Percentiles rank a stretch among this genome's conserved stretches.
phyloP scores from a whole-genome alignment of 2,888 invertebrate genomes.

The Tricholauxania praeusta region DNA sequence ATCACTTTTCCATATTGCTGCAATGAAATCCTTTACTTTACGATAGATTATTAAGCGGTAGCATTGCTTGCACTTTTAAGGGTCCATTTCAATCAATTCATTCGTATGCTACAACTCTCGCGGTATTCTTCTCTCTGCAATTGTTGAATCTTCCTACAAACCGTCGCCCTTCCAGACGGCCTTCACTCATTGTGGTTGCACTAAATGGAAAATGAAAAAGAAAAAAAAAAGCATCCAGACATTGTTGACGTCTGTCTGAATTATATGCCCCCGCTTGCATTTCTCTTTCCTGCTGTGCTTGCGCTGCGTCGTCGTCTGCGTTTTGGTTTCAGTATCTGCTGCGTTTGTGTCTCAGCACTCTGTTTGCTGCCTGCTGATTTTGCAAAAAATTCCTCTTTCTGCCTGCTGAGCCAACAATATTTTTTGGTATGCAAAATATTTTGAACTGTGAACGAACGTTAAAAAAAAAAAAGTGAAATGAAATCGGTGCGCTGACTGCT shows the following conservation, averaged over 20 bases:
- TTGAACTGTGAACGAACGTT: neutral
- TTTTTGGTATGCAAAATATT: conserved; percentile 30
- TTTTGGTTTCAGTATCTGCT: neutral
- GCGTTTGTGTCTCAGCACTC: neutral
- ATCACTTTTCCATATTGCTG: too few species aligned
- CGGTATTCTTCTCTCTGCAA: too few species aligned
- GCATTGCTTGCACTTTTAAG: too few species aligned
- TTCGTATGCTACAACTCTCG: too few species aligned
- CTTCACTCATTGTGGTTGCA: conserved; percentile 9
- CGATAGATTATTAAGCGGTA: too few species aligned
- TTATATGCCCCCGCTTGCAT: neutral
- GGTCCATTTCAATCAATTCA: too few species aligned
- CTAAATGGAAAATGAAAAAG: neutral
- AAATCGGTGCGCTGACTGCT: too few species aligned
- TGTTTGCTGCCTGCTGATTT: conserved; percentile 15
- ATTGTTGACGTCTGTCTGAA: conserved; percentile 33
- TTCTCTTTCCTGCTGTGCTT: too few species aligned
- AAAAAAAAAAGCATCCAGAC: conserved; percentile 18
- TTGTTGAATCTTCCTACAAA: too few species aligned
- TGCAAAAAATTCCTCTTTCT: conserved; percentile 12
- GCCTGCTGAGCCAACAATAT: conserved; percentile 26
- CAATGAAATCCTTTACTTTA: too few species aligned
- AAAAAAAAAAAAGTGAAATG: too few species aligned
- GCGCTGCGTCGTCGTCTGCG: too few species aligned
- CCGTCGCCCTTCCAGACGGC: conserved; percentile 3